Base-by-base conservation (phyloP, 1,140 invertebrate species). In the Prorops nasuta region DNA sequence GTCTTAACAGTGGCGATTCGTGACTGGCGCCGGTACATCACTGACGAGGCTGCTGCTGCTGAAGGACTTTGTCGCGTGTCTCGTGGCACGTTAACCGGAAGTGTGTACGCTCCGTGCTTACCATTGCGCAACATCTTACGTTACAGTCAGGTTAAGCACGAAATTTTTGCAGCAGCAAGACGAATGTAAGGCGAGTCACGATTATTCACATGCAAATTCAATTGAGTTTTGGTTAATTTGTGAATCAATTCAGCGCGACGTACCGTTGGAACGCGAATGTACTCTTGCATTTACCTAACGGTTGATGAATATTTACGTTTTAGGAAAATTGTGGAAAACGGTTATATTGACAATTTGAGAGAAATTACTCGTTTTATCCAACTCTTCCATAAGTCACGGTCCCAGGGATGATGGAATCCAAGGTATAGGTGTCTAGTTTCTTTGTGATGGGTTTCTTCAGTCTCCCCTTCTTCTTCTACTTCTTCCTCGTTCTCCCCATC, bases 391-490 rank as follows among this genome's bases (percentile, higher is more conserved):
- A 84, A 72, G 46, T 84, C 83, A 44, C 83, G 72, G 57, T 85
- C 83, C 83, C 83, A 84, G 24, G 80, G 72, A 44, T 83, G 80
- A 49, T 80, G 81, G 58, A 85, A 85, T 19, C 84, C 84, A 1
- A 85, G 73, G 56, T 84, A 86, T 8, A 85, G 62, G 56, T 77
- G 76, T 20, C 75, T 61, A 12, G 66, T 67, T 42, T 76, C 74
- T 10, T 63, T 59, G 45, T 71, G 71, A 58, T 65, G 64, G 44
- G 57, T 51, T 36, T 67, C 63, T 44, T 62, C 59, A 10, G 24
- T 28, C 41, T 57, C 58, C n/a, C n/a, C n/a, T n/a, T n/a, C n/a
- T 46, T 52, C 46, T 19, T 47, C 18, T 1, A 44, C 24, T 28
- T 28, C 24, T 28, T 12, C 12, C 12, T n/a, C n/a, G n/a, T n/a